Evolutionary conservation across 2,113 vertebrate species (phyloP).

Genomic region (Pholis gunnellus): DNA sequence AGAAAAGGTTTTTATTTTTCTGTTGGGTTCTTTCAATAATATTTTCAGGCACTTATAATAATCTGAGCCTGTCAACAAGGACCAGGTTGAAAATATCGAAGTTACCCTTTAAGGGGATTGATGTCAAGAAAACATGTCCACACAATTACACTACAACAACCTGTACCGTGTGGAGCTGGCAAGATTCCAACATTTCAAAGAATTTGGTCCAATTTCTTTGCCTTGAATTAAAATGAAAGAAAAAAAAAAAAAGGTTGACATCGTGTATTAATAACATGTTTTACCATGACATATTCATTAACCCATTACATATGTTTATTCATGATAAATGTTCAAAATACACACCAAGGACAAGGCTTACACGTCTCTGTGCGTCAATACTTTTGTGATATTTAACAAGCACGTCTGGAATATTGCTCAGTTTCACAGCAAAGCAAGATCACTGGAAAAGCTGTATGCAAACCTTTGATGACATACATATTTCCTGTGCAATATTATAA

Average conservation of each 20-base stretch:
- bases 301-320: background rate
- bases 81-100: background rate
- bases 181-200: background rate
- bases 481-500: background rate
- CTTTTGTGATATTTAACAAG: background rate
- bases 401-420: background rate
- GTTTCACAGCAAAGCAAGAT: background rate
- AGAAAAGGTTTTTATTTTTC: background rate
- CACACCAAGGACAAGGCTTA: background rate
- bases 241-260: background rate
- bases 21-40: background rate
- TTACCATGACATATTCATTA: background rate
- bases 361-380: background rate
- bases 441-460: background rate
- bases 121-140: slow-evolving; percentile 25
- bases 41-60: too few species aligned
- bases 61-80: too few species aligned
- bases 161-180: background rate
- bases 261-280: background rate
- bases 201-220: too few species aligned
- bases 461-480: background rate
- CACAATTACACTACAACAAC: background rate
- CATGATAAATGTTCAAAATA: background rate
- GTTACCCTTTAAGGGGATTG: background rate
- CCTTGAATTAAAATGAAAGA: background rate